Percentiles rank a stretch among this genome's conserved stretches.
Conservation (phyloP, 2,888 invertebrate genomes). For the Tricholauxania praeusta region DNA sequence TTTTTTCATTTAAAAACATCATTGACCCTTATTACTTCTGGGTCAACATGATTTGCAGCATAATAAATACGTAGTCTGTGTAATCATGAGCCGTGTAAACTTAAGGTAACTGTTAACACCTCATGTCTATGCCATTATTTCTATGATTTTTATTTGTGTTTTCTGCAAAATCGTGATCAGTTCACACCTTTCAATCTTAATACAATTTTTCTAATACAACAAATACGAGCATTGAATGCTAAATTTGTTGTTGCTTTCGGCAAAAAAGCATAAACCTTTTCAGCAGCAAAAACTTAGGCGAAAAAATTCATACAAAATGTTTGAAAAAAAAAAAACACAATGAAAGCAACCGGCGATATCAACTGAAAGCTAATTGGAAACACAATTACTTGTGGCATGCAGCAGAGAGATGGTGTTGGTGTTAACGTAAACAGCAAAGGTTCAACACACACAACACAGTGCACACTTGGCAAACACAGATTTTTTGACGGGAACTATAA, state of each 20-base stretch:
- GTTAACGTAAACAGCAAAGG: too few relatives aligned
- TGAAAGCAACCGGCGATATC: conserved; percentile 17
- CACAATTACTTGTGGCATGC: conserved; percentile 42
- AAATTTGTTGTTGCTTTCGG: conserved; percentile 12
- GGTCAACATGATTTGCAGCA: conserved; percentile 33
- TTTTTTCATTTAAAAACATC: too few relatives aligned
- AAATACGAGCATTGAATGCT: not conserved
- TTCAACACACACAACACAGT: too few relatives aligned
- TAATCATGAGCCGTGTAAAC: conserved; percentile 14
- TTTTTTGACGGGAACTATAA: too few relatives aligned
- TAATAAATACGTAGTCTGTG: conserved; percentile 1
- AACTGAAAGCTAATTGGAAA: conserved; percentile 49
- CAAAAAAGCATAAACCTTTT: conserved; percentile 24
- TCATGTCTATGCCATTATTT: conserved; percentile 13
- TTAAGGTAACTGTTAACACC: conserved; percentile 26
- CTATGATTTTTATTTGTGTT: conserved; percentile 27
- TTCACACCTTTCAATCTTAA: conserved; percentile 46
- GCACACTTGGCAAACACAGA: too few relatives aligned
- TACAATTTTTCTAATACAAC: conserved; percentile 6
- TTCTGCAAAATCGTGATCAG: conserved; percentile 47
- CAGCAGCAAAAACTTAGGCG: not conserved
- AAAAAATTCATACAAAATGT: not conserved
- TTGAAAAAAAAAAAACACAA: not conserved
- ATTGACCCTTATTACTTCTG: conserved; percentile 29
- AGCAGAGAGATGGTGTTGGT: not conserved